A percentile compares a stretch with the other conserved stretches of the same genome.
Conservation (phyloP, 2,113 vertebrate genomes). For the Aix galericulata region DNA sequence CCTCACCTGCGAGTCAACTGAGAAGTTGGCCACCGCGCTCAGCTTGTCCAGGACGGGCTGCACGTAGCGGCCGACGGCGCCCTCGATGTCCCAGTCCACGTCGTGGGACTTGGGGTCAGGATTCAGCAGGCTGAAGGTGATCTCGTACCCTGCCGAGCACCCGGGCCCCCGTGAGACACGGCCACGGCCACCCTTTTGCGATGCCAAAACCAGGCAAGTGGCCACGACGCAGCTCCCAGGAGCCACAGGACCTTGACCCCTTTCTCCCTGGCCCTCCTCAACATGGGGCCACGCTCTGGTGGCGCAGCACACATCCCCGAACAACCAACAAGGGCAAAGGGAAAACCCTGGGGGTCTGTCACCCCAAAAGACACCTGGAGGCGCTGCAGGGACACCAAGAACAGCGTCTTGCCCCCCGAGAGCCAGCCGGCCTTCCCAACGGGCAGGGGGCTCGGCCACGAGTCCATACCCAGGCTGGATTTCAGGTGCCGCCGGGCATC, state of each 20-base stretch:
- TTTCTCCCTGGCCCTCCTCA: not conserved
- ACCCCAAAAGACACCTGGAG: not conserved
- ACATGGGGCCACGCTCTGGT: rapidly evolving
- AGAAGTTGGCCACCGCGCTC: slow-evolving; percentile 88
- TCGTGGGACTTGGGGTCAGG: slow-evolving; percentile 91
- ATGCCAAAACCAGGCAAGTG: rapidly evolving
- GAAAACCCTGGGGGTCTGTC: not conserved
- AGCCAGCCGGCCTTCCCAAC: not conserved
- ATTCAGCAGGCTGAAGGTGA: slow-evolving; percentile 95
- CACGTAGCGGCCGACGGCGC: slow-evolving; percentile 83
- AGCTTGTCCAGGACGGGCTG: slow-evolving; percentile 89
- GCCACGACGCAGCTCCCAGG: not conserved
- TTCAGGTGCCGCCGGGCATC: slow-evolving; percentile 91
- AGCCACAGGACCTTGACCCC: not conserved
- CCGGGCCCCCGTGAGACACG: not conserved
- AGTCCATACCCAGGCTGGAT: slow-evolving; percentile 88
- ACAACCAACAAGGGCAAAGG: not conserved
- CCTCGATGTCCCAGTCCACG: slow-evolving; percentile 91
- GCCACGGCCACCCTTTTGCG: rapidly evolving
- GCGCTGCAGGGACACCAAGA: not conserved
- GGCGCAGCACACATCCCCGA: not conserved
- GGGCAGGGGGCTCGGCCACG: rapidly evolving
- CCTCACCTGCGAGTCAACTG: slow-evolving; percentile 93
- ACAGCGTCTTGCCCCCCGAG: rapidly evolving
- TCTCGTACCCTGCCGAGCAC: slow-evolving; percentile 86